Evolutionary conservation across 2,797 vertebrate species (phyloP).

Genomic region (Pithecia hirsuta): DNA sequence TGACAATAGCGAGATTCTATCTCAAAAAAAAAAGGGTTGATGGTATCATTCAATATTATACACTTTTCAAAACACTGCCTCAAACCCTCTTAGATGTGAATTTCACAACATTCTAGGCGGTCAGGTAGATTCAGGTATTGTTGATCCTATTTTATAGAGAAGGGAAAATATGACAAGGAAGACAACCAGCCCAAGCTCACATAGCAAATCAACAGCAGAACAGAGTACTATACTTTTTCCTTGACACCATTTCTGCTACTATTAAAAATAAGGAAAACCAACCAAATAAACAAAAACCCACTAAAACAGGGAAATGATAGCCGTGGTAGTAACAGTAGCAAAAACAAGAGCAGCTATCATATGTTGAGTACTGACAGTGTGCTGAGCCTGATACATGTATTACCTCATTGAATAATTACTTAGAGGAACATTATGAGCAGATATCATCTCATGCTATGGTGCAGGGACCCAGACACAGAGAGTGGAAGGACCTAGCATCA

Average conservation of each 20-base stretch:
- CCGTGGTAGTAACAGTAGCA: fast-evolving
- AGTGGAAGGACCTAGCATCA: background rate
- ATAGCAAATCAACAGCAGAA: background rate
- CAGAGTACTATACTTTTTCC: background rate
- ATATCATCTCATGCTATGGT: background rate
- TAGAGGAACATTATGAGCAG: background rate
- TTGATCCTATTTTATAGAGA: background rate
- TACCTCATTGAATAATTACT: background rate
- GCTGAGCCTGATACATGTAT: background rate
- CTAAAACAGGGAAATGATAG: background rate
- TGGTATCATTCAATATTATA: background rate
- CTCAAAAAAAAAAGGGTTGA: background rate
- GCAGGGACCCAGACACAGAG: background rate
- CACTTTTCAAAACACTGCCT: background rate
- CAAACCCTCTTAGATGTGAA: background rate
- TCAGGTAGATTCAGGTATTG: background rate
- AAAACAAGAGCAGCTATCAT: background rate
- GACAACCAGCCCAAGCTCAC: background rate
- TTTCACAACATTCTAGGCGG: background rate
- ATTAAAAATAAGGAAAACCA: background rate
- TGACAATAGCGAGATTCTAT: fast-evolving
- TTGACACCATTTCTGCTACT: background rate
- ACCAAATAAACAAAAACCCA: background rate
- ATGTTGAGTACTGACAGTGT: background rate
- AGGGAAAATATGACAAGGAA: background rate